phyloP scores from a whole-genome alignment of 2,888 invertebrate species.

The Octonoba sinensis region DNA sequence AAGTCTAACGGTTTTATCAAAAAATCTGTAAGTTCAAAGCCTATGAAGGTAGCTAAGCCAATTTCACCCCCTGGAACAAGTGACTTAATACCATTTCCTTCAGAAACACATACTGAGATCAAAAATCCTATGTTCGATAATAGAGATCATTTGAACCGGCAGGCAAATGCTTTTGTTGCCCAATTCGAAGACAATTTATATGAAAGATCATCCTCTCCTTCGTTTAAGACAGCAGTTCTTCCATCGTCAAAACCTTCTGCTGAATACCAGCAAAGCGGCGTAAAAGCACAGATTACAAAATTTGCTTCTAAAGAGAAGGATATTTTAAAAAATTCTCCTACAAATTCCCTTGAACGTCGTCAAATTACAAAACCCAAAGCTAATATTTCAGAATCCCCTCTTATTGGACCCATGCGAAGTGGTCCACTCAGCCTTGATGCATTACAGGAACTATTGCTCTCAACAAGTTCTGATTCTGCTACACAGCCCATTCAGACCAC shows the following conservation, averaged over 20 bases:
- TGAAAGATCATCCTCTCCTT: conserved; percentile 48
- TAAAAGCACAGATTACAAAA: conserved; percentile 63
- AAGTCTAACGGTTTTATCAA: conserved; percentile 35
- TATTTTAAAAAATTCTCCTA: conserved; percentile 38
- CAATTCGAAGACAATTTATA: conserved; percentile 42
- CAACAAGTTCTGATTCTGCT: conserved; percentile 14
- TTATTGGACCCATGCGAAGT: conserved; percentile 12
- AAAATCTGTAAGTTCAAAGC: background rate
- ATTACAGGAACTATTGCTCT: conserved; percentile 45
- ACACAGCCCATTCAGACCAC: conserved; percentile 47
- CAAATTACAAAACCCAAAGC: conserved; percentile 29
- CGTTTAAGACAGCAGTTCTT: conserved; percentile 45
- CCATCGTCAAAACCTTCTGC: conserved; percentile 54
- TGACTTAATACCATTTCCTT: conserved; percentile 16
- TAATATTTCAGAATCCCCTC: conserved; percentile 16
- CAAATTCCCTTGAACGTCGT: conserved; percentile 52
- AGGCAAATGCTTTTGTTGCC: conserved; percentile 26
- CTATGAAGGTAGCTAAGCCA: background rate
- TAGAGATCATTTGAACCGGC: conserved; percentile 16
- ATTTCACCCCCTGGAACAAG: conserved; percentile 2
- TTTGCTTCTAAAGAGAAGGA: conserved; percentile 64
- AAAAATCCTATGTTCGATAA: conserved; percentile 28
- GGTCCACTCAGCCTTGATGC: conserved; percentile 52
- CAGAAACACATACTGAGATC: conserved; percentile 18
- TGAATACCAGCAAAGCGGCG: conserved; percentile 61